Evolutionary conservation across 1,140 invertebrate genomes (phyloP).

Genomic region (Heliconius melpomene): DNA sequence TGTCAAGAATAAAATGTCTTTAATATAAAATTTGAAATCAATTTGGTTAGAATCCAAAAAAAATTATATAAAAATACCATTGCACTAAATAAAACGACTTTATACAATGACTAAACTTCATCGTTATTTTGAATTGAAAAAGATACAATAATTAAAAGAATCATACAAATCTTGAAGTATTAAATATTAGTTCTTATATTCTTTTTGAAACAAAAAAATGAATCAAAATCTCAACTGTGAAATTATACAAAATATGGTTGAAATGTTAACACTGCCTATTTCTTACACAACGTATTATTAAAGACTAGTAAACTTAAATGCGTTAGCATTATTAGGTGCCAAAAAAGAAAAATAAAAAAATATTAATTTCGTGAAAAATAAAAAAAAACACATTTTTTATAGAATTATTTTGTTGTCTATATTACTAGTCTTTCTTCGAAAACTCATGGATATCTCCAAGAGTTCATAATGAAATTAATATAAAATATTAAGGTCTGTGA

Average conservation of each 20-base stretch:
- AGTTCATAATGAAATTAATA: too few relatives aligned
- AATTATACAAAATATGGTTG: slow-evolving; percentile 13
- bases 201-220: not conserved
- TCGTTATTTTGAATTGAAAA: not conserved
- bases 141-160: not conserved
- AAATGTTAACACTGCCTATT: slow-evolving; percentile 25
- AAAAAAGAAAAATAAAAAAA: not conserved
- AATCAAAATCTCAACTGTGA: not conserved
- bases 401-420: too few relatives aligned
- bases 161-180: not conserved
- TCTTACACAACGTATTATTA: slow-evolving; percentile 44
- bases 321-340: slow-evolving; percentile 42
- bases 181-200: not conserved
- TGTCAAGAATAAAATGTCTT: not conserved
- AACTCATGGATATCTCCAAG: too few relatives aligned
- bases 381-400: too few relatives aligned
- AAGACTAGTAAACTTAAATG: slow-evolving; percentile 58
- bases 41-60: not conserved
- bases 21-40: not conserved
- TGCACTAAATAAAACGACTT: not conserved
- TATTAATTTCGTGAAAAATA: not conserved
- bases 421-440: too few relatives aligned
- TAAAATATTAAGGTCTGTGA: too few relatives aligned
- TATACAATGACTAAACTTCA: not conserved
- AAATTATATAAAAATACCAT: not conserved